Evolutionary conservation across 1,140 invertebrate genomes (phyloP).

Genomic region (Semibalanus balanoides): DNA sequence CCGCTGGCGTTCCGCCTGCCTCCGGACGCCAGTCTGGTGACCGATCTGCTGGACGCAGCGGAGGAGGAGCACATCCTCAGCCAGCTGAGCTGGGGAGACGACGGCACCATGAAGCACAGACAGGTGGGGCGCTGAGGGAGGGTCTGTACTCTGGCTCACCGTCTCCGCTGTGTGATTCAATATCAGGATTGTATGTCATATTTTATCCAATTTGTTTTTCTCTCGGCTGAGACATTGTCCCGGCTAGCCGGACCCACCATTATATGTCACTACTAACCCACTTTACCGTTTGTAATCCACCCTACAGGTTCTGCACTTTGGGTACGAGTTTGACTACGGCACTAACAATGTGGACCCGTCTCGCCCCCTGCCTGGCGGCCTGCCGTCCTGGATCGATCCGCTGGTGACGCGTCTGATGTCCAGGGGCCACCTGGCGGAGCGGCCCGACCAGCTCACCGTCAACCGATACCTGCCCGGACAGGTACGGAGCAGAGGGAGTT

Average conservation of each 20-base stretch:
- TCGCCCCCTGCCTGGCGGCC: constrained; percentile 44
- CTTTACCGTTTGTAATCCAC: too few relatives aligned
- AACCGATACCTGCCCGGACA: constrained; percentile 85
- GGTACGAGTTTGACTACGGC: constrained; percentile 82
- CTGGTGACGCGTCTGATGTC: constrained; percentile 46
- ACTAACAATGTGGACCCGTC: constrained; percentile 70
- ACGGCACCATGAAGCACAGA: constrained; percentile 4
- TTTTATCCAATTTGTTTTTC: too few relatives aligned
- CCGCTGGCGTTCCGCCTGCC: background rate
- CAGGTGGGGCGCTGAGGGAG: too few relatives aligned
- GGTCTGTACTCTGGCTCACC: too few relatives aligned
- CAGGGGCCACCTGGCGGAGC: constrained; percentile 28
- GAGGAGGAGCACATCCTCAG: background rate
- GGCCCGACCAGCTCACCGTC: constrained; percentile 81
- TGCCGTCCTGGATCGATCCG: constrained; percentile 54
- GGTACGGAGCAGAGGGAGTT: too few relatives aligned
- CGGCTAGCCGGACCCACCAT: too few relatives aligned
- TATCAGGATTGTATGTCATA: too few relatives aligned
- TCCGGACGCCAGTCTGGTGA: background rate
- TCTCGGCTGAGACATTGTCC: too few relatives aligned
- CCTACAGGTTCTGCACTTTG: constrained; percentile 77
- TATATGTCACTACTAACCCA: too few relatives aligned
- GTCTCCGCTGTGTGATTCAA: too few relatives aligned
- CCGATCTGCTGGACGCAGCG: background rate
- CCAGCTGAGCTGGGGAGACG: background rate